Base-by-base conservation (phyloP, 2,113 vertebrate species). In the Sinocyclocheilus anshuiensis region DNA sequence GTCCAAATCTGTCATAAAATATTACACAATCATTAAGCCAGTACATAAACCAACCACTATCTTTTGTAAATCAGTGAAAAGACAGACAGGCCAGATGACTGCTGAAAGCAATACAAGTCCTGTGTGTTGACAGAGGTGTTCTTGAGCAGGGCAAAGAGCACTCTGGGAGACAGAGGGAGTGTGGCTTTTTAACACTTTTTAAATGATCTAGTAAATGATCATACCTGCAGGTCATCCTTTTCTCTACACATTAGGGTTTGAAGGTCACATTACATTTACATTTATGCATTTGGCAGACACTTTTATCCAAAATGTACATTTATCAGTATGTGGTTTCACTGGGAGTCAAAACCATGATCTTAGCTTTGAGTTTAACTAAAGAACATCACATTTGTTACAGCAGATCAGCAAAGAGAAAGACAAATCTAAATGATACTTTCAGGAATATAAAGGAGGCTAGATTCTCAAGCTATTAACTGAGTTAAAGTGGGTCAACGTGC, bases 41-140 rank as follows among this genome's bases (percentile, higher is more conserved):
- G n/a, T 9, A 65, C 29, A 65, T 63, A 20, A 24, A 12, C 24
- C 79, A 67, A 67, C 59, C 77, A 15, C 20, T 61, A 55, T 61
- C 33, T 81, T 81, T 81, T 65, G n/a, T 81, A 29, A 48, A 48
- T 45, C 55, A 80, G 33, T 55, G 16, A n/a, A 5, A 13, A 80
- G 57, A 61, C 77, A 63, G 77, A 39, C 18, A 33, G 26, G 77
- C 12, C 53, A 11, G 10, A 57, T 0, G 18, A 39, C 18, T n/a
- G 10, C 77, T 57, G 26, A 78, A 78, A 59, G 29, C 29, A 79
- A 79, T 10, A 59, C 15, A 79, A 57, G 53, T 12, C 16, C 29
- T 6, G 53, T 79, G 29, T 79, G 53, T 59, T 59, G 74, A 79
- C 77, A n/a, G 53, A 48, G 6, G 42, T 24, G 39, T 75, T 75